A percentile compares a stretch with the other conserved stretches of the same genome.
Evolutionary conservation across 2,113 vertebrate genomes (phyloP).

Genomic region (Epinephelus fuscoguttatus): DNA sequence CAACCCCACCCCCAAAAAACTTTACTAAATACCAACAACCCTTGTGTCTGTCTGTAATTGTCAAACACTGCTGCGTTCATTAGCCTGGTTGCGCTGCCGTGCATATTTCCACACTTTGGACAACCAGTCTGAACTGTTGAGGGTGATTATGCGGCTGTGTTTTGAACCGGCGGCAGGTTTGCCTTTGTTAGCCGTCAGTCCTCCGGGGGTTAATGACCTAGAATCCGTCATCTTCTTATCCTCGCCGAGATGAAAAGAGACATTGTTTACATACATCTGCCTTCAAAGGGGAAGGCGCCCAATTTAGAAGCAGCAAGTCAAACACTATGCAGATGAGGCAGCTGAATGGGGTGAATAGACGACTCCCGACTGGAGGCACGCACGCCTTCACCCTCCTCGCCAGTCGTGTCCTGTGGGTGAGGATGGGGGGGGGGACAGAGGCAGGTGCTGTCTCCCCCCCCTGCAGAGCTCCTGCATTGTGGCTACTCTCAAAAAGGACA

Average conservation of each 20-base stretch:
- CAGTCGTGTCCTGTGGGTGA: slow-evolving; percentile 50
- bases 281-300: slow-evolving; percentile 56
- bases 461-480: slow-evolving; percentile 83
- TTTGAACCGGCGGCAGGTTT: slow-evolving; percentile 21
- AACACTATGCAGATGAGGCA: slow-evolving; percentile 74
- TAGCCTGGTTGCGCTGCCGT: background rate
- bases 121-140: background rate
- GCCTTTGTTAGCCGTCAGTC: slow-evolving; percentile 51
- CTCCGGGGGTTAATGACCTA: slow-evolving; percentile 67
- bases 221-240: slow-evolving; percentile 66
- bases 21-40: background rate
- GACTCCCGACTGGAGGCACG: slow-evolving; percentile 49
- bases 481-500: slow-evolving; percentile 81
- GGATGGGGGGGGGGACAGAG: slow-evolving; percentile 41
- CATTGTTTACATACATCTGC: slow-evolving; percentile 69
- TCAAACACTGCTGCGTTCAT: background rate
- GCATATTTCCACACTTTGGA: slow-evolving; percentile 24
- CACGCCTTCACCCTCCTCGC: slow-evolving; percentile 38
- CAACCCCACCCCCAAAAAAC: background rate
- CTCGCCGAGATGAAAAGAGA: slow-evolving; percentile 63
- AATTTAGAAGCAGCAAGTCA: slow-evolving; percentile 71
- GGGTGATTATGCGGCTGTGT: background rate
- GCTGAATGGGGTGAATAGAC: slow-evolving; percentile 53
- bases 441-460: slow-evolving; percentile 82
- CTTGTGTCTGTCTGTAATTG: background rate